phyloP scores from a whole-genome alignment of 1,140 invertebrate species.

The Dendroctonus ponderosae region DNA sequence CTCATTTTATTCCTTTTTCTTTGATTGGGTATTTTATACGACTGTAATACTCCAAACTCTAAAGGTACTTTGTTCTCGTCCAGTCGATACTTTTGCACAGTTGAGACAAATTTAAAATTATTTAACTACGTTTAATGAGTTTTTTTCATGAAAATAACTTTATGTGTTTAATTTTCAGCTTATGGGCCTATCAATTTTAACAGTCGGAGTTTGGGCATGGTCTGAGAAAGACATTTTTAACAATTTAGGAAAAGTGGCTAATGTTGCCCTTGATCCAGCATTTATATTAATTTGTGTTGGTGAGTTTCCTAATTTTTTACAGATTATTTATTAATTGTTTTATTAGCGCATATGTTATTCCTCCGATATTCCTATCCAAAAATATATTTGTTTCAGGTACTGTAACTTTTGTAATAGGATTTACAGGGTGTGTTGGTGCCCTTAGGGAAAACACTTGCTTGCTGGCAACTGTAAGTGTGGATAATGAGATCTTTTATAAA shows the following conservation, averaged over 20 bases:
- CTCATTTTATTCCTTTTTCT: too few species aligned
- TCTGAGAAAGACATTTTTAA: slow-evolving; percentile 95
- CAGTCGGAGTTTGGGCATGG: slow-evolving; percentile 95
- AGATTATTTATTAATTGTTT: too few species aligned
- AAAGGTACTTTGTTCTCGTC: too few species aligned
- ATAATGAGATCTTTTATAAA: neutral
- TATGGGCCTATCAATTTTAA: slow-evolving; percentile 79
- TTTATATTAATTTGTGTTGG: slow-evolving; percentile 92
- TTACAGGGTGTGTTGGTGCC: slow-evolving; percentile 96
- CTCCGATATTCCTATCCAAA: too few species aligned
- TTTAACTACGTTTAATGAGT: neutral
- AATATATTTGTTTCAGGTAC: slow-evolving; percentile 59
- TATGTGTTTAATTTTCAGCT: slow-evolving; percentile 62
- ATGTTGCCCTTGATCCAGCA: slow-evolving; percentile 91
- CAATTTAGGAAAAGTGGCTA: slow-evolving; percentile 84
- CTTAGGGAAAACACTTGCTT: slow-evolving; percentile 85
- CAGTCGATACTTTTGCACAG: neutral
- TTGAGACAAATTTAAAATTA: neutral
- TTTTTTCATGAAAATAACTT: neutral
- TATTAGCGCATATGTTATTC: too few species aligned
- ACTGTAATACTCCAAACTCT: too few species aligned
- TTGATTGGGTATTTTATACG: too few species aligned
- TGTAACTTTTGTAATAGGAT: slow-evolving; percentile 92
- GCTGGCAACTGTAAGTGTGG: slow-evolving; percentile 73
- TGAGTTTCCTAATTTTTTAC: slow-evolving; percentile 49